Evolutionary conservation across 2,888 invertebrate species (phyloP).

Genomic region (Eupithecia subumbrata): DNA sequence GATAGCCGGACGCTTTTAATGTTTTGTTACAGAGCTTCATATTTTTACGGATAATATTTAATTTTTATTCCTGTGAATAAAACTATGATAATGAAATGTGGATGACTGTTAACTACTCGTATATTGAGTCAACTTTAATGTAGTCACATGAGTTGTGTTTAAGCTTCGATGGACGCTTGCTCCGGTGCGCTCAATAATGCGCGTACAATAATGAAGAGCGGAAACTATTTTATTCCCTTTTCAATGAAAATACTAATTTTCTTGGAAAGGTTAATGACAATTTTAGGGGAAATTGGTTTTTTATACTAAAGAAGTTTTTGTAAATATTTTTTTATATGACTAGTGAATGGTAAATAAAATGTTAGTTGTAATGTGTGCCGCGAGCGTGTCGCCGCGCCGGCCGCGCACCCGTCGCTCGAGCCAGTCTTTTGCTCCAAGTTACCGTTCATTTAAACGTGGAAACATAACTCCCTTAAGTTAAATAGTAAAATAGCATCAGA

Average conservation of each 20-base stretch:
- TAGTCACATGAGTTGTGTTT: not conserved
- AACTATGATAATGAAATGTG: constrained; percentile 3
- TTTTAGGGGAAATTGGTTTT: constrained; percentile 24
- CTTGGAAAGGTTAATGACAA: constrained; percentile 6
- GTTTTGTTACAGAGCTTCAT: constrained; percentile 13
- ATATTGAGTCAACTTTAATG: not conserved
- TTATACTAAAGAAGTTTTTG: constrained; percentile 25
- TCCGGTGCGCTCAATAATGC: not conserved
- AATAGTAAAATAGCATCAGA: not conserved
- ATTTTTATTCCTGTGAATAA: constrained; percentile 1
- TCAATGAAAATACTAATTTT: not conserved
- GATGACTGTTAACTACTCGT: constrained; percentile 5
- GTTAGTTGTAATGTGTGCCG: constrained; percentile 19
- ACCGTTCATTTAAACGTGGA: not conserved
- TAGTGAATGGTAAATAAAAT: constrained; percentile 23
- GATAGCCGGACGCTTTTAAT: not conserved
- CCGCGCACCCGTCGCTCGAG: not conserved
- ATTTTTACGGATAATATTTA: constrained; percentile 20
- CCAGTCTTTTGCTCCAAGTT: not conserved
- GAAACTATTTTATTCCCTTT: not conserved
- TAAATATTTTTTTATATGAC: constrained; percentile 29
- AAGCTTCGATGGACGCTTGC: not conserved
- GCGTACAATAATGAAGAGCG: not conserved
- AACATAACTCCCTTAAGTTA: not conserved
- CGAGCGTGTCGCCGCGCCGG: not conserved